These are phyloP conservation scores for Ferrisia virgata DNA, from an alignment of 2,888 invertebrate species.

Conservation along the genomic window DNA sequence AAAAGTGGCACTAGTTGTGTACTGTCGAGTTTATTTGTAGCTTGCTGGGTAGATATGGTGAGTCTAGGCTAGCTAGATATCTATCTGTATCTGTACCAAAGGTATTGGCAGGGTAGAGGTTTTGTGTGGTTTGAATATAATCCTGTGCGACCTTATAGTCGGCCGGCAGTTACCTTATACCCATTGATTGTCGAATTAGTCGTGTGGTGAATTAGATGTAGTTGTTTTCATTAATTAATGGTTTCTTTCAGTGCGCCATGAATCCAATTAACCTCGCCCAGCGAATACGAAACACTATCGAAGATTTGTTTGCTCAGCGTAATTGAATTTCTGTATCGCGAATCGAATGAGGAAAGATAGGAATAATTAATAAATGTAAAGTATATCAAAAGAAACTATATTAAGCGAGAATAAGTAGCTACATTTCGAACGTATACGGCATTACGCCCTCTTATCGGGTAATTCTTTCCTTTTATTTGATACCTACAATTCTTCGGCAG, in stretches of 20 bases:
- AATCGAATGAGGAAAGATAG: neutral
- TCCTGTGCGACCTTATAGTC: neutral
- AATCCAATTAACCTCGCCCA: neutral
- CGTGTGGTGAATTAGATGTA: conserved; percentile 3
- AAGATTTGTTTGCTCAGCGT: neutral
- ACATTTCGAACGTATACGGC: neutral
- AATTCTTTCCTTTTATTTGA: neutral
- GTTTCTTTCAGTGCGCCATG: neutral
- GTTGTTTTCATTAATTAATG: conserved; percentile 10
- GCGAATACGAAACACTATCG: neutral
- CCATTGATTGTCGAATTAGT: neutral
- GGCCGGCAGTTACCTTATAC: neutral
- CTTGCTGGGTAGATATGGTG: neutral
- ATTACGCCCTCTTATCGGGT: neutral
- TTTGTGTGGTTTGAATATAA: neutral
- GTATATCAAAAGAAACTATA: neutral
- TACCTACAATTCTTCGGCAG: neutral
- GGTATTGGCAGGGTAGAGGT: neutral
- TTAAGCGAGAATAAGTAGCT: neutral
- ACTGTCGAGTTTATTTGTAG: neutral
- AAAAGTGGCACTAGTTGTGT: neutral
- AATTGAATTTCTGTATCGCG: neutral
- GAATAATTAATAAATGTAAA: neutral
- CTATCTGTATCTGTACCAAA: neutral
- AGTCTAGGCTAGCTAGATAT: neutral